Evolutionary conservation across 2,888 invertebrate species (phyloP).

Genomic region (Drosophila prolongata): DNA sequence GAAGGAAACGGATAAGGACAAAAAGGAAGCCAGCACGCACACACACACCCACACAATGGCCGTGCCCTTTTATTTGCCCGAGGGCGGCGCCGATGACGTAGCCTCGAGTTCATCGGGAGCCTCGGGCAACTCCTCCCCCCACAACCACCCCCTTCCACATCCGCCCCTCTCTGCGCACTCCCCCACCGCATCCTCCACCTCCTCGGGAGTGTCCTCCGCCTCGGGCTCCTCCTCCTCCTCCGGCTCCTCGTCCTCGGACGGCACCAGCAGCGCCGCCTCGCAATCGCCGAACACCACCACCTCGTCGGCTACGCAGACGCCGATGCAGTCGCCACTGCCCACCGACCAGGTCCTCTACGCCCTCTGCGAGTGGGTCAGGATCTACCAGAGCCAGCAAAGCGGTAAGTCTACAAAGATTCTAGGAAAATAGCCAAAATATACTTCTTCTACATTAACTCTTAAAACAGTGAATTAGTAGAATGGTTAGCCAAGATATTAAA

Average conservation of each 20-base stretch:
- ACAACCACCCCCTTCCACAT: slow-evolving; percentile 33
- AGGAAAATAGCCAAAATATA: background rate
- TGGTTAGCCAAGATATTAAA: too few relatives aligned
- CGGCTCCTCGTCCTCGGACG: slow-evolving; percentile 65
- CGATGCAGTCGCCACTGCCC: slow-evolving; percentile 79
- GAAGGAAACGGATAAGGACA: slow-evolving; percentile 33
- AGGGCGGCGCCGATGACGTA: slow-evolving; percentile 82
- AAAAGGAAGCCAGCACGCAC: slow-evolving; percentile 30
- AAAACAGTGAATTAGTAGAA: too few relatives aligned
- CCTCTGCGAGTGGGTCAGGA: slow-evolving; percentile 82
- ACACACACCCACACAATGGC: slow-evolving; percentile 77
- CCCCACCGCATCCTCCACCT: slow-evolving; percentile 39
- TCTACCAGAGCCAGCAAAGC: slow-evolving; percentile 62
- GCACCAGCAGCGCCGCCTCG: slow-evolving; percentile 76
- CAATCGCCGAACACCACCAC: slow-evolving; percentile 84
- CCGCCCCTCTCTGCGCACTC: slow-evolving; percentile 51
- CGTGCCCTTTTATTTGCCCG: slow-evolving; percentile 84
- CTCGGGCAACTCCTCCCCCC: slow-evolving; percentile 52
- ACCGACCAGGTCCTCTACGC: slow-evolving; percentile 83
- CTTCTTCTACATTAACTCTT: too few relatives aligned
- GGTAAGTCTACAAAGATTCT: slow-evolving; percentile 71
- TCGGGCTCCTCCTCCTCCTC: slow-evolving; percentile 49
- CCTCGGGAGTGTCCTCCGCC: slow-evolving; percentile 48
- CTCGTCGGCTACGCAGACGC: slow-evolving; percentile 82
- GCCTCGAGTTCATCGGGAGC: slow-evolving; percentile 73